Percentiles rank a stretch among this genome's conserved stretches.
These are phyloP conservation scores for Brachyptera risi DNA, from an alignment of 2,888 invertebrate genomes.

Conservation along the genomic window DNA sequence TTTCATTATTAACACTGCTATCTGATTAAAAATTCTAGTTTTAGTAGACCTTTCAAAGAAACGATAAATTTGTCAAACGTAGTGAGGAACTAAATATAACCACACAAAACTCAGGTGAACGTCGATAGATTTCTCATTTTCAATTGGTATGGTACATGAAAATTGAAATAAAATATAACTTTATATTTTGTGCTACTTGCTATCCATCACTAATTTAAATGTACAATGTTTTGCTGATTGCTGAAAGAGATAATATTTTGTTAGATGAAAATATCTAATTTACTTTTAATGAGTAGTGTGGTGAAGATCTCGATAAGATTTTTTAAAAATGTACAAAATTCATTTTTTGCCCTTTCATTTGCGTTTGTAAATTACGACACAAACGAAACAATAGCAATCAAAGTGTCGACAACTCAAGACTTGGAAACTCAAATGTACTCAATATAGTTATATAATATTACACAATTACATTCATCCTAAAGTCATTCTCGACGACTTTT, in stretches of 20 bases:
- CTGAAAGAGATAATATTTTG: background rate
- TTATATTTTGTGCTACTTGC: background rate
- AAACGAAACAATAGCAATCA: too few species aligned
- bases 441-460: too few species aligned
- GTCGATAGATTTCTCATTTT: background rate
- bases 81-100: too few species aligned
- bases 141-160: background rate
- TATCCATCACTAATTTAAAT: background rate
- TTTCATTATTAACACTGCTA: background rate
- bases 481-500: too few species aligned
- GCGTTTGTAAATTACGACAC: too few species aligned
- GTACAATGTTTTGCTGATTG: background rate
- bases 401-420: too few species aligned
- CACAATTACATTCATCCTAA: too few species aligned
- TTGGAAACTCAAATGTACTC: too few species aligned
- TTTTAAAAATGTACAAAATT: conserved; percentile 1
- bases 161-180: conserved; percentile 3
- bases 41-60: background rate
- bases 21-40: too few species aligned
- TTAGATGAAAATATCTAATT: background rate
- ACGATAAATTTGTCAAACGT: too few species aligned
- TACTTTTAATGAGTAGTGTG: background rate
- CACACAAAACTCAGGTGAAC: too few species aligned
- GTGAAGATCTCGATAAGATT: background rate
- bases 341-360: too few species aligned